Evolutionary conservation across 2,888 invertebrate species (phyloP).

Genomic region (Dioctria linearis): DNA sequence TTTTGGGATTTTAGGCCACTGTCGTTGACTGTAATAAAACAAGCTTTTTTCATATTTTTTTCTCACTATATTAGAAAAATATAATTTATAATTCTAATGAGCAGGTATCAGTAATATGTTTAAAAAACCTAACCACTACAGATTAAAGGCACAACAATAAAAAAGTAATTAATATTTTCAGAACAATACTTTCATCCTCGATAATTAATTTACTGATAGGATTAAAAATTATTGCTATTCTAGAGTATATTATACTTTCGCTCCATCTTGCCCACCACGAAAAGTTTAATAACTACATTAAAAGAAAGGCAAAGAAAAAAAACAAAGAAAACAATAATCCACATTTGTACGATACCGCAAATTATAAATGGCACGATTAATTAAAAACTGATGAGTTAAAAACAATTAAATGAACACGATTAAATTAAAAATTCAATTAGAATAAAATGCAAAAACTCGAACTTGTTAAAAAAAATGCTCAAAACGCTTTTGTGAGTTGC

Average conservation of each 20-base stretch:
- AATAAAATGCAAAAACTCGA: constrained; percentile 9
- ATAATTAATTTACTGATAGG: constrained; percentile 5
- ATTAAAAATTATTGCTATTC: constrained; percentile 29
- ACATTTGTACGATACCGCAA: constrained; percentile 49
- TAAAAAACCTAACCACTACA: constrained; percentile 37
- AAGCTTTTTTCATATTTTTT: neutral
- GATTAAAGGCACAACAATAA: constrained; percentile 50
- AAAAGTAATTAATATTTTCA: constrained; percentile 26
- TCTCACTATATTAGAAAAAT: constrained; percentile 43
- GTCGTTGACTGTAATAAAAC: no score
- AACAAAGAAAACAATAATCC: constrained; percentile 22
- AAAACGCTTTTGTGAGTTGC: constrained; percentile 8
- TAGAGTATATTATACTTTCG: constrained; percentile 4
- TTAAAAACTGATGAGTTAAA: constrained; percentile 25
- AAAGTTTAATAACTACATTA: neutral
- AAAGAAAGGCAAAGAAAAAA: constrained; percentile 7
- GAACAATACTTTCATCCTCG: constrained; percentile 16
- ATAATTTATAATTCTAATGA: constrained; percentile 31
- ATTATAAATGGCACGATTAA: constrained; percentile 46
- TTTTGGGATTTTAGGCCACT: no score
- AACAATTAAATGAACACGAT: constrained; percentile 39
- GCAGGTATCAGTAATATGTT: constrained; percentile 44
- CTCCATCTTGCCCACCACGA: constrained; percentile 17
- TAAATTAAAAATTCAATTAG: neutral
- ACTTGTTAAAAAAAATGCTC: neutral